Evolutionary conservation across 2,113 vertebrate genomes (phyloP), one percentile per base, ranked within the genome.

Genomic region (Phoxinus phoxinus): DNA sequence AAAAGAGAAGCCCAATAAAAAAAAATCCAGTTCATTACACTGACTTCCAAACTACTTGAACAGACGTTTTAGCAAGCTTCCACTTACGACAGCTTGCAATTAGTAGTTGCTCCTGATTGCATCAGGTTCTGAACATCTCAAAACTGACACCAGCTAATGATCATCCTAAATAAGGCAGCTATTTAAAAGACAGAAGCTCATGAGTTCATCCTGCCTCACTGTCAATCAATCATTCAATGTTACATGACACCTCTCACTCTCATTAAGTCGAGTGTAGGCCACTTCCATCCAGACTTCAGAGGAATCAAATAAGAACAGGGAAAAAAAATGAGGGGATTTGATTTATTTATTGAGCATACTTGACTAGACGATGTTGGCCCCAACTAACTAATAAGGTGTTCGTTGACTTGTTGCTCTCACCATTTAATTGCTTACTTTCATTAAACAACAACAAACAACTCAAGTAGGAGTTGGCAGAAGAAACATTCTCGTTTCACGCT

Each of bases 71-170:
- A 77, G 35, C 78, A 81, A 79, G 25, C 63, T 73, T 25, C 53
- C 35, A 44, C 48, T 75, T 71, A 80, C 63, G 84, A 85, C 79
- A 76, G 72, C 87, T 77, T 85, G 53, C 81, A 86, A 87, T 87
- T 90, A 89, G 72, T 69, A 84, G 84, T 90, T 90, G 76, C 88
- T 79, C 78, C 75, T 79, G 76, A 86, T 90, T 90, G 90, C 90
- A 86, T 90, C 90, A 90, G 88, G 87, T 84, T 82, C 53, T 86
- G 69, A 86, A 87, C 87, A 88, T 83, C 72, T 87, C 84, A 86
- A 78, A 84, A 73, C 73, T 82, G 87, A 84, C 87, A 88, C 72
- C 53, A 23, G 72, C 46, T 88, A 86, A 87, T 74, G 79, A 86
- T 84, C 65, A 44, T 80, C 76, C 81, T 87, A 87, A 86, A 87